Conservation (phyloP, 2,797 vertebrate species). For the Myotis findleyi region DNA sequence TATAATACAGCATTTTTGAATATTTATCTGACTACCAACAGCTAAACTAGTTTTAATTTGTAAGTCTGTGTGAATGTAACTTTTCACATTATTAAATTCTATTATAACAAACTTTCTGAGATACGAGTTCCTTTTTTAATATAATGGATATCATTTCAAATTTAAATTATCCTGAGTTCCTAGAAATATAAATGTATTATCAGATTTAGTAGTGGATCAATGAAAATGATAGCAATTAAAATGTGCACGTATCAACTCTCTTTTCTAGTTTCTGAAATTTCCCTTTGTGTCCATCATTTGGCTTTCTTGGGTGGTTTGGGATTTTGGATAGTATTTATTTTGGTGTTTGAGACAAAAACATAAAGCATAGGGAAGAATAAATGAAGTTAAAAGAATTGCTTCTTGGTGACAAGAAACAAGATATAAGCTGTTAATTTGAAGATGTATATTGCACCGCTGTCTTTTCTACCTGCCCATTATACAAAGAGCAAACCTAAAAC, state of each 20-base stretch:
- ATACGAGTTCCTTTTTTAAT: neutral
- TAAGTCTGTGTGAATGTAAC: neutral
- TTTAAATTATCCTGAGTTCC: neutral
- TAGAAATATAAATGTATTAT: neutral
- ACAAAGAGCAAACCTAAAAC: neutral
- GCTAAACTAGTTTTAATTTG: neutral
- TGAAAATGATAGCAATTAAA: neutral
- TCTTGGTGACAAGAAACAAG: neutral
- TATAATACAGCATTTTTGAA: neutral
- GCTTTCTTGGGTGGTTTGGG: neutral
- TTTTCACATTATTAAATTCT: conserved; percentile 5
- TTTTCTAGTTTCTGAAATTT: neutral
- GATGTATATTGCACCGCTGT: neutral
- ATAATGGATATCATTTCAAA: neutral
- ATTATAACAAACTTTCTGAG: neutral
- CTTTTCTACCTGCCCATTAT: neutral
- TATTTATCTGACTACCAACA: neutral
- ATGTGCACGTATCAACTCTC: neutral
- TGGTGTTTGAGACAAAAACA: neutral
- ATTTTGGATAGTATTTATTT: neutral
- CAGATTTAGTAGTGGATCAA: neutral
- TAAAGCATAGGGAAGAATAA: neutral
- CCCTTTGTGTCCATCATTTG: neutral
- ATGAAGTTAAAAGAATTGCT: neutral
- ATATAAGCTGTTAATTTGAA: neutral